Conservation (phyloP, 1,140 invertebrate species). For the Octopus bimaculoides region DNA sequence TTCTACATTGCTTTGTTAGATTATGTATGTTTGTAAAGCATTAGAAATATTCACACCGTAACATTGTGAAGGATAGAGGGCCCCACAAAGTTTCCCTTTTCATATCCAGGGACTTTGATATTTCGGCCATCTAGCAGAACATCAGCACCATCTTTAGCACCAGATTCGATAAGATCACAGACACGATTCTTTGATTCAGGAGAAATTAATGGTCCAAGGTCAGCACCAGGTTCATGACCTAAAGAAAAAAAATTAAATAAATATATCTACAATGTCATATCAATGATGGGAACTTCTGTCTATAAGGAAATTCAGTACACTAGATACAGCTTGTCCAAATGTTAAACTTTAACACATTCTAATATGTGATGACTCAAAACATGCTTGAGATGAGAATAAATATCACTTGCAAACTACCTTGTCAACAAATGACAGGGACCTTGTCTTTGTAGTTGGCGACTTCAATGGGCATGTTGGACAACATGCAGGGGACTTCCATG, state of each 20-base stretch:
- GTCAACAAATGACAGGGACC: too few relatives aligned
- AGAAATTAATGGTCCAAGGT: conserved; percentile 96
- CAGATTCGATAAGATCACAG: conserved; percentile 79
- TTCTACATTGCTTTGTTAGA: too few relatives aligned
- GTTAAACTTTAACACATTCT: too few relatives aligned
- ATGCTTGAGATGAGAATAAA: too few relatives aligned
- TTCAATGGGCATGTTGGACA: too few relatives aligned
- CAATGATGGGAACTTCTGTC: not conserved
- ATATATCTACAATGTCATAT: not conserved
- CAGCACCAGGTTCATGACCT: conserved; percentile 87
- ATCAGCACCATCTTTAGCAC: conserved; percentile 85
- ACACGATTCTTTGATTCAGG: conserved; percentile 87
- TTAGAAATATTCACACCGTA: conserved; percentile 59
- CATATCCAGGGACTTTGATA: conserved; percentile 79
- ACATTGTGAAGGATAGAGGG: conserved; percentile 93
- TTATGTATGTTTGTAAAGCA: too few relatives aligned
- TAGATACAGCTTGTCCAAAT: too few relatives aligned
- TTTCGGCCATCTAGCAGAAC: conserved; percentile 85
- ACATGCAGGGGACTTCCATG: too few relatives aligned
- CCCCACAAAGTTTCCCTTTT: conserved; percentile 97
- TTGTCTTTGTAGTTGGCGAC: too few relatives aligned
- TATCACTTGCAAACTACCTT: too few relatives aligned
- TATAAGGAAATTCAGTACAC: too few relatives aligned
- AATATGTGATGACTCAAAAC: too few relatives aligned
- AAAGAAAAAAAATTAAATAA: conserved; percentile 9